These are phyloP conservation scores for Cryptoprocta ferox DNA, from an alignment of 2,797 vertebrate species.

Conservation along the genomic window DNA sequence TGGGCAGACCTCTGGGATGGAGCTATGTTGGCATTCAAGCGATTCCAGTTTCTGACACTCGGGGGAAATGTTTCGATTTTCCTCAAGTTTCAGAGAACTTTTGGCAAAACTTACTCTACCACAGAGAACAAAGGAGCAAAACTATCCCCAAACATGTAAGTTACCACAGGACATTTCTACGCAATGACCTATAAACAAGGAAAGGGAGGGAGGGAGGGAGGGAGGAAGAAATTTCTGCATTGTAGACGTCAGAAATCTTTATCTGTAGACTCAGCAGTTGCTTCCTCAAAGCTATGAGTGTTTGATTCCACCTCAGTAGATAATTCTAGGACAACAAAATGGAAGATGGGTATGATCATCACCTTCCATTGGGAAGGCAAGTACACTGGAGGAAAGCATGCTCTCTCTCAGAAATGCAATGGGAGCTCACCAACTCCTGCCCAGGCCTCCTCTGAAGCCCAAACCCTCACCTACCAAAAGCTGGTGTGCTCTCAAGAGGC, in stretches of 20 bases:
- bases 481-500: not conserved
- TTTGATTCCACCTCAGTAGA: not conserved
- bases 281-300: not conserved
- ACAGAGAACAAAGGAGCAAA: not conserved
- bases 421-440: not conserved
- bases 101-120: not conserved
- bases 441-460: not conserved
- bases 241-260: not conserved
- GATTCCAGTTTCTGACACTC: not conserved
- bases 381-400: not conserved
- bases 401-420: not conserved
- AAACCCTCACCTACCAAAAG: constrained; percentile 14
- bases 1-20: not conserved
- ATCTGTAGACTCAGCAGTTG: not conserved
- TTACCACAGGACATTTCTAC: not conserved
- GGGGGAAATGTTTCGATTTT: not conserved
- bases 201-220: not conserved
- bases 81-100: constrained; percentile 14
- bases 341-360: not conserved
- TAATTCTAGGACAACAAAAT: not conserved
- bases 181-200: not conserved
- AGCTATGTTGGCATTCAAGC: not conserved
- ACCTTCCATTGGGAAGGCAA: not conserved
- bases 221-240: not conserved
- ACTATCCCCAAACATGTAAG: not conserved